Percentiles rank a stretch among this genome's conserved stretches.
These are phyloP conservation scores for Micrastur ruficollis DNA, from an alignment of 2,797 vertebrate species.

Conservation along the genomic window DNA sequence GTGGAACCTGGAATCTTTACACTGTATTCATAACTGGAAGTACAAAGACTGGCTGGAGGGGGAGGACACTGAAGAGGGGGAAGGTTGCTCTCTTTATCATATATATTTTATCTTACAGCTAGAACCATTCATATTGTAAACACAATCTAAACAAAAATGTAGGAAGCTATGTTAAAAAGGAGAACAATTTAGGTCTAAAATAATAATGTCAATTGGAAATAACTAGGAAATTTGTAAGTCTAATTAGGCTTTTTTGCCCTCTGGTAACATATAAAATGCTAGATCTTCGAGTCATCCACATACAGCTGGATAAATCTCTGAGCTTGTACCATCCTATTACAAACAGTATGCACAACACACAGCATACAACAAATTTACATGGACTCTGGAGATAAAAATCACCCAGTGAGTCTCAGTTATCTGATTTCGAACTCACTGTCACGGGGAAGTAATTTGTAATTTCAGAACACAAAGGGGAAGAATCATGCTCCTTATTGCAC, in stretches of 20 bases:
- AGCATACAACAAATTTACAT: not conserved
- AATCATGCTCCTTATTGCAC: conserved; percentile 10
- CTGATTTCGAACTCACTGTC: conserved; percentile 44
- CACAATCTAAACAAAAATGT: not conserved
- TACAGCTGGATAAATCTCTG: not conserved
- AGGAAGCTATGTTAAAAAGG: not conserved
- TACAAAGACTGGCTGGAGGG: not conserved
- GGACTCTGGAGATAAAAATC: conserved; percentile 25
- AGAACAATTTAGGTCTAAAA: not conserved
- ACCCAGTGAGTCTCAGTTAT: not conserved
- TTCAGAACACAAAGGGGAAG: conserved; percentile 17
- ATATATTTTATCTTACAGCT: not conserved
- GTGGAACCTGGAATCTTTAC: not conserved
- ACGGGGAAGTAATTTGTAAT: conserved; percentile 15
- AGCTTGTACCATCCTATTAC: not conserved
- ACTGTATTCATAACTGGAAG: not conserved
- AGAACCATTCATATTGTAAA: not conserved
- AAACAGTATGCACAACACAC: not conserved
- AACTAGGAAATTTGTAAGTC: not conserved
- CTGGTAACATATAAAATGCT: not conserved
- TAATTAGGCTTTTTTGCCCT: not conserved
- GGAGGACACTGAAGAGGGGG: not conserved
- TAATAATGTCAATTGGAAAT: not conserved
- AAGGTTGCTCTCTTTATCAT: not conserved
- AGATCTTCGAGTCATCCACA: not conserved